A percentile compares a stretch with the other conserved stretches of the same genome.
phyloP scores from a whole-genome alignment of 2,888 invertebrate genomes.

The Sclerodermus sp. region DNA sequence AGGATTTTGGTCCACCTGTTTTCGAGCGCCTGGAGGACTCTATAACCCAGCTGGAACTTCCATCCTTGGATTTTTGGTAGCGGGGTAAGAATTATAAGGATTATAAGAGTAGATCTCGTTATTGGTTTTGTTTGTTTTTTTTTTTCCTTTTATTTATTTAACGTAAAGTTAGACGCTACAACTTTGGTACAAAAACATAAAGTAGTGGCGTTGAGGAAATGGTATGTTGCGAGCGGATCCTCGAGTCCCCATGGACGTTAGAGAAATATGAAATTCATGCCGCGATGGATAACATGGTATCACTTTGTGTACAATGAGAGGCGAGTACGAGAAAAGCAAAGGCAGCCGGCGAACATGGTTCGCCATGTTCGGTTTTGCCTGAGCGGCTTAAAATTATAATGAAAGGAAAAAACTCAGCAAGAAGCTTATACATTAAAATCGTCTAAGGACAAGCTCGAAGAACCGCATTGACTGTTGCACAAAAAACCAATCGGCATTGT shows the following conservation, averaged over 20 bases:
- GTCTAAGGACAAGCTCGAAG: constrained; percentile 29
- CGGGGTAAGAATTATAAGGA: too few relatives aligned
- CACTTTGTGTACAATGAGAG: not conserved
- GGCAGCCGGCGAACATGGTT: constrained; percentile 25
- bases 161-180: constrained; percentile 58
- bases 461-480: constrained; percentile 31
- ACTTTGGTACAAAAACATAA: constrained; percentile 60
- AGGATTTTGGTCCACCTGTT: too few relatives aligned
- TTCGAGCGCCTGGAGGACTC: too few relatives aligned
- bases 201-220: constrained; percentile 50
- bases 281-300: not conserved
- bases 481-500: constrained; percentile 18
- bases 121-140: too few relatives aligned
- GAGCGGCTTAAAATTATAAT: too few relatives aligned
- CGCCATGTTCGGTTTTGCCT: constrained; percentile 17
- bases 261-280: not conserved
- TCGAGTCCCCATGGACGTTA: constrained; percentile 24
- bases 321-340: constrained; percentile 5
- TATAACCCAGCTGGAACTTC: too few relatives aligned
- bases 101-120: too few relatives aligned
- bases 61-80: too few relatives aligned
- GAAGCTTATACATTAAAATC: constrained; percentile 15
- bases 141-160: constrained; percentile 50
- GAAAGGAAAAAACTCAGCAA: too few relatives aligned
- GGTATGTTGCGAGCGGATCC: constrained; percentile 37